Percentiles rank a stretch among this genome's conserved stretches.
phyloP scores from a whole-genome alignment of 2,888 invertebrate species.

The Leptopterna dolabrata region DNA sequence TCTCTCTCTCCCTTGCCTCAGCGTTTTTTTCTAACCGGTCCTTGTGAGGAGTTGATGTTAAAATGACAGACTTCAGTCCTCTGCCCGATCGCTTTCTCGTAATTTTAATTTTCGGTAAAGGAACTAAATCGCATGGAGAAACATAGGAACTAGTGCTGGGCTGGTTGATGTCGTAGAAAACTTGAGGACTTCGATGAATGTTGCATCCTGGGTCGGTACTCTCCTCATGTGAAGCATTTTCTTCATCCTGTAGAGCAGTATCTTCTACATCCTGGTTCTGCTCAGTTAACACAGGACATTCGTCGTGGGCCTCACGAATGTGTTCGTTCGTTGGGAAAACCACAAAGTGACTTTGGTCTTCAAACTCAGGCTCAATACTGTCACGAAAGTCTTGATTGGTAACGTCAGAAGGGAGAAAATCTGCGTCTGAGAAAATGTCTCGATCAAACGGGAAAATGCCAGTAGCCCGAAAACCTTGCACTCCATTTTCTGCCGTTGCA shows the following conservation, averaged over 20 bases:
- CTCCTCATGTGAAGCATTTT: neutral
- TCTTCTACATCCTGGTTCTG: neutral
- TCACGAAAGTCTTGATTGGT: neutral
- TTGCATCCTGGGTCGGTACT: neutral
- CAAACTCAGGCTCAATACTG: neutral
- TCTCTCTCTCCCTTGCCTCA: no score
- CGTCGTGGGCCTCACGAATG: no score
- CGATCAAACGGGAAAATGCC: constrained; percentile 19
- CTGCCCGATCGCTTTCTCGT: neutral
- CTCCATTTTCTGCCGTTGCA: neutral
- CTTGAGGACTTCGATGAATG: neutral
- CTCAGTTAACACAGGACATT: no score
- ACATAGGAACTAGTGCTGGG: neutral
- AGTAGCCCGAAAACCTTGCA: constrained; percentile 29
- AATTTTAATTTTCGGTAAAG: neutral
- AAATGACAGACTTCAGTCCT: neutral
- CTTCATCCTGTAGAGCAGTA: neutral
- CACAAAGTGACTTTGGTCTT: neutral
- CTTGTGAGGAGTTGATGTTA: no score
- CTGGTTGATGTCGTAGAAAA: neutral
- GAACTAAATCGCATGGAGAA: neutral
- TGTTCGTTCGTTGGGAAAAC: no score
- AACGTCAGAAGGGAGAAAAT: constrained; percentile 17
- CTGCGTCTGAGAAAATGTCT: constrained; percentile 45
- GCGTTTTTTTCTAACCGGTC: no score